phyloP scores from a whole-genome alignment of 2,113 vertebrate genomes.

The Puffinus mauretanicus region DNA sequence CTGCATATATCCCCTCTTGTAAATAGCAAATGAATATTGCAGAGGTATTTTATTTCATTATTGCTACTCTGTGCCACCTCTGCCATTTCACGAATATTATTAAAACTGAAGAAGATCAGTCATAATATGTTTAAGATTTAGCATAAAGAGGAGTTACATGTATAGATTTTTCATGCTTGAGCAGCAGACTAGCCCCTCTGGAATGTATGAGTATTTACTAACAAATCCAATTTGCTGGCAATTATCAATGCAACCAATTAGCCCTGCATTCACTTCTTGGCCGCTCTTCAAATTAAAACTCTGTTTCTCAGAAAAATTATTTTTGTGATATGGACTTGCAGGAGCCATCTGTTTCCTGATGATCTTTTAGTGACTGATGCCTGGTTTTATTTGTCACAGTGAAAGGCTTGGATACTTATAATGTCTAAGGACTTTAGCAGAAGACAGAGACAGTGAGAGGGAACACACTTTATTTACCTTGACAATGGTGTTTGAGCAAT shows the following conservation, averaged over 20 bases:
- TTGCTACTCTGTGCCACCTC: not conserved
- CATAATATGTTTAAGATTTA: not conserved
- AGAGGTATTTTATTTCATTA: not conserved
- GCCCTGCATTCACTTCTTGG: not conserved
- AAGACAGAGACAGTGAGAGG: not conserved
- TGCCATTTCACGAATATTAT: conserved; percentile 1
- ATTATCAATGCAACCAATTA: not conserved
- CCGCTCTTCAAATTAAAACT: not conserved
- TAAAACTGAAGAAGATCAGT: conserved; percentile 4
- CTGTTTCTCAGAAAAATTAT: not conserved
- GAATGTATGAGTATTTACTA: not conserved
- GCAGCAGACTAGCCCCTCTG: not conserved
- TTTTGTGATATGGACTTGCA: not conserved
- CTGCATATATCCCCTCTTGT: not conserved
- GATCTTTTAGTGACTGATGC: not conserved
- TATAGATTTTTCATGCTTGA: not conserved
- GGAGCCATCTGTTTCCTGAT: not conserved
- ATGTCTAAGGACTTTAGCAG: not conserved
- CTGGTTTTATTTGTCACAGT: not conserved
- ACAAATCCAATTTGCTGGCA: not conserved
- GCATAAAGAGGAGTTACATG: not conserved
- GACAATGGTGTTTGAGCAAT: not conserved
- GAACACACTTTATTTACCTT: not conserved
- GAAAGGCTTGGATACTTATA: not conserved
- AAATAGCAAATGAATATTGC: not conserved